Evolutionary conservation across 2,888 invertebrate species (phyloP), one percentile per base, ranked within the genome.

Genomic region (Uloborus plumipes): DNA sequence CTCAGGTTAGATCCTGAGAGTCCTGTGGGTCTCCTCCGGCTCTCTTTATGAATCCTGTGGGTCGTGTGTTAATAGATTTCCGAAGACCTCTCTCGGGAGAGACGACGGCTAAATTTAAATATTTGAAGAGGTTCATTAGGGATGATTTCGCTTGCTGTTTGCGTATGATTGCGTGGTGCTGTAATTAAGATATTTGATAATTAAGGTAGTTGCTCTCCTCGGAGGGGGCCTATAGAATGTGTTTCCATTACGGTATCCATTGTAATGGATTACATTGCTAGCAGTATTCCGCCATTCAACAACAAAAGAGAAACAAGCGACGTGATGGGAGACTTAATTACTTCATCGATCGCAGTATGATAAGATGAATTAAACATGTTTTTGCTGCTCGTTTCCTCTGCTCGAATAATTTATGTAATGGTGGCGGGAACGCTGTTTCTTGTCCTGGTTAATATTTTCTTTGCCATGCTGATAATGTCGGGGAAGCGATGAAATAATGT

Each of bases 161-260:
- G 67, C 50, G 65, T 66, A 66, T 26, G 51, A 66, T 66, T 50
- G 77, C 61, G 55, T 58, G 58, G 69, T 77, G 58, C 53, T 77
- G 77, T 71, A 77, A 77, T 77, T 77, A 77, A 77, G 77, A 77
- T 70, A 77, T 77, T 77, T 77, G 69, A 77, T 77, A 71, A 77
- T 77, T 64, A 77, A 77, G 65, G 64, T 64, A 64, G 64, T 64
- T 64, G 64, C 64, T 64, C 64, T 64, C 49, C 64, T 49, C 31
- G n/a, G 47, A 20, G 64, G 64, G 49, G 49, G 64, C 18, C 49
- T 64, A 64, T 39, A 64, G 49, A 64, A 64, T 64, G 64, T 64
- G 64, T 47, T 20, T 64, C 49, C 39, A 39, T 39, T 39, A 64
- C 49, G 49, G 47, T 64, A 47, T 64, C 64, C 18, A 47, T 39